Percentiles rank a stretch among this genome's conserved stretches.
These are phyloP conservation scores for Catocala fraxini DNA, from an alignment of 2,888 invertebrate species.

Conservation along the genomic window DNA sequence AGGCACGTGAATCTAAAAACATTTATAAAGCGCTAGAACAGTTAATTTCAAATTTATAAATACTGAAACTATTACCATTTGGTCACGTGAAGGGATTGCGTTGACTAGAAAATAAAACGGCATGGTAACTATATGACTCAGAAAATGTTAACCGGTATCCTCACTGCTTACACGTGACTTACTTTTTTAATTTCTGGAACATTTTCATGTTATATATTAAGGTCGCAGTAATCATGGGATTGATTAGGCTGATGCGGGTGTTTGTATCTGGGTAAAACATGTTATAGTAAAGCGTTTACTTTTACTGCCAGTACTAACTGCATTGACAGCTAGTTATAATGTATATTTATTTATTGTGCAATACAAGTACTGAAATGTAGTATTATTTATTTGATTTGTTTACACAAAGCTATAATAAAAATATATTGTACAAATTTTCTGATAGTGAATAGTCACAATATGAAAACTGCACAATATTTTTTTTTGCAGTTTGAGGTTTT, in stretches of 20 bases:
- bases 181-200: conserved; percentile 10
- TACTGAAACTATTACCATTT: conserved; percentile 45
- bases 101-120: conserved; percentile 33
- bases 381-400: too few relatives aligned
- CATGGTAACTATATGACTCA: conserved; percentile 21
- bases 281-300: too few relatives aligned
- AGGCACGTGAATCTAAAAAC: conserved; percentile 33
- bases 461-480: too few relatives aligned
- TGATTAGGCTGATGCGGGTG: conserved; percentile 2
- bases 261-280: neutral
- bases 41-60: conserved; percentile 27
- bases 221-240: conserved; percentile 13
- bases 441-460: too few relatives aligned
- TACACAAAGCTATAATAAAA: too few relatives aligned
- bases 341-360: too few relatives aligned
- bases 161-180: conserved; percentile 20
- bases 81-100: conserved; percentile 49
- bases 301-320: too few relatives aligned
- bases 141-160: conserved; percentile 18
- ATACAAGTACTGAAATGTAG: too few relatives aligned
- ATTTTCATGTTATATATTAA: conserved; percentile 11
- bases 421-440: too few relatives aligned
- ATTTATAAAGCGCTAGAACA: conserved; percentile 17
- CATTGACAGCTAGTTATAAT: too few relatives aligned
- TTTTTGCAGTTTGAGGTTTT: too few relatives aligned